Base-by-base conservation (phyloP, 2,888 invertebrate species). In the Branchipolynoe longqiensis region DNA sequence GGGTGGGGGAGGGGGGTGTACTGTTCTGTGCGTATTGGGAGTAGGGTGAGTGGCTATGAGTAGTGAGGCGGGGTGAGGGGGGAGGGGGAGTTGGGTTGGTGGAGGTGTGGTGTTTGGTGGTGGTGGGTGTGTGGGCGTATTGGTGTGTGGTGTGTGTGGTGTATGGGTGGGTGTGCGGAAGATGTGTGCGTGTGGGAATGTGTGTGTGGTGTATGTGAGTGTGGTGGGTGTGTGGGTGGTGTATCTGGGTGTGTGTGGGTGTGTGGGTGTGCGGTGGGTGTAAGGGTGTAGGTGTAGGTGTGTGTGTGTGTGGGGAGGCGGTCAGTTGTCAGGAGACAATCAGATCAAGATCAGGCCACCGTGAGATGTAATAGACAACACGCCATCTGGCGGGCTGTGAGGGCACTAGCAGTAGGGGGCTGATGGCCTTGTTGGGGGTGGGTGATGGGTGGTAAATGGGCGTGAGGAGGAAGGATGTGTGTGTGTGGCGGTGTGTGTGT, bases 241-340 rank as follows among this genome's bases (percentile, higher is more conserved):
- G 69, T 22, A 33, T 38, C 25, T 31, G 25, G n/a, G 62, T 31
- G 38, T 38, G 69, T 69, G 25, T 6, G 28, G 25, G 62, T 12
- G 62, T 12, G 12, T 12, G 62, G 62, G 62, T 12, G n/a, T 6
- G 62, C 8, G 62, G 28, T 28, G 62, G 6, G 6, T 28, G 48
- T 18, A 25, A 8, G 41, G 78, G 48, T 78, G 25, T n/a, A 18
- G 1, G 78, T 48, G 2, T 28, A 41, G 78, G 78, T 25, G 78
- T 78, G 78, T 6, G 62, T 6, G 25, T 25, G 78, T 25, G 48
- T 41, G 48, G 3, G 41, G 22, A 28, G 48, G 74, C 48, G 78
- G 78, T 78, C 78, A 78, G 78, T 31, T 48, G 78, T 78, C 78
- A 78, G 28, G 78, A 48, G 48, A 78, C 78, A 78, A 78, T 78